Base-by-base conservation (phyloP, 2,888 invertebrate genomes). In the Lasioglossum zephyrum region DNA sequence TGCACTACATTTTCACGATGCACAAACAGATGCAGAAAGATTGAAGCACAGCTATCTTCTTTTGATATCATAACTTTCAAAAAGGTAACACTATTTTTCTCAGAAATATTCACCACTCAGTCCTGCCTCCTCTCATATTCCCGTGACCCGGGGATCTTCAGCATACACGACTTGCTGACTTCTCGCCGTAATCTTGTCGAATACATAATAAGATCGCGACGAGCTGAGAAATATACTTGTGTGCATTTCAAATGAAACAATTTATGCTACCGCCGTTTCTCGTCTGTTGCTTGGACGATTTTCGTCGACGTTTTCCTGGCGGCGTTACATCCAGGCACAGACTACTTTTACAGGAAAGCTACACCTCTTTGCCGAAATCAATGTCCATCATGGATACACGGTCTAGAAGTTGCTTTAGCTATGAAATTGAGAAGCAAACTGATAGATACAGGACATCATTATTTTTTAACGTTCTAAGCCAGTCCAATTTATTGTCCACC, bases 201-300 rank as follows among this genome's bases (percentile, higher is more conserved):
- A 31, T 31, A 66, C 63, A 66, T 66, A 66, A 66, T 66, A 66
- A 66, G 31, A 31, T 31, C 8, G 63, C 63, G 31, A 66, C 63
- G 63, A 66, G 63, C 31, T 31, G 63, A 36, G 63, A 31, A 66
- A 66, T 66, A 66, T 66, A 18, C 63, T 66, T 18, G 63, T 66
- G 31, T 66, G 63, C 63, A 31, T 66, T 66, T 36, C 31, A 66
- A 66, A 66, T 66, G 63, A 66, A 66, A 66, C 63, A 66, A 66
- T 66, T 66, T 66, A 31, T 66, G 16, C 63, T 66, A 66, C 63
- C 63, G 63, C 31, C 31, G 8, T 31, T 31, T 66, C 36, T 31
- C 63, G 18, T 8, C 63, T 31, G 63, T 18, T 36, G 31, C 36
- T 66, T 26, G 31, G 31, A 36, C 31, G 63, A 66, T 13, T 18